These are phyloP conservation scores for Lanistes nyassanus DNA, from an alignment of 1,140 invertebrate genomes.

Conservation along the genomic window DNA sequence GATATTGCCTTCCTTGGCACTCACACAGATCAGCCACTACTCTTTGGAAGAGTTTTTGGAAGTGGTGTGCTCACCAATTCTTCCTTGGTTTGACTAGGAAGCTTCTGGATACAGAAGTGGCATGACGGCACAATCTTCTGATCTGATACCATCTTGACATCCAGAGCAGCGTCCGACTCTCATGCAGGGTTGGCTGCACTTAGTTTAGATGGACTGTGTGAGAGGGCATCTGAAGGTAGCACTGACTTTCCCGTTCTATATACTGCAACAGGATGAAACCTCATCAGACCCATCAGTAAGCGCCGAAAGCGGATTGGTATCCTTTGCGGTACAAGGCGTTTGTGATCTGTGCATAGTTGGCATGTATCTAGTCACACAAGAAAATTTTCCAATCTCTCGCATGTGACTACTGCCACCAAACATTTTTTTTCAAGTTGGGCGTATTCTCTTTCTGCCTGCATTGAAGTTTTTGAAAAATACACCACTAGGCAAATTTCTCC, in stretches of 20 bases:
- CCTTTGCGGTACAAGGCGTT: slow-evolving; percentile 26
- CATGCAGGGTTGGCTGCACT: too few species aligned
- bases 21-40: slow-evolving; percentile 25
- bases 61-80: slow-evolving; percentile 15
- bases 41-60: slow-evolving; percentile 19
- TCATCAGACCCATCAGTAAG: slow-evolving; percentile 33
- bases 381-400: slow-evolving; percentile 70
- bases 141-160: slow-evolving; percentile 6
- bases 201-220: slow-evolving; percentile 34
- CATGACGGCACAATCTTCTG: background rate
- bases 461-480: slow-evolving; percentile 66
- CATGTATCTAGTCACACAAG: slow-evolving; percentile 58
- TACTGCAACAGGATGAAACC: slow-evolving; percentile 28
- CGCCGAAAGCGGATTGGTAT: slow-evolving; percentile 32
- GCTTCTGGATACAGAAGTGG: background rate
- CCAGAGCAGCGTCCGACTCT: background rate
- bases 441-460: slow-evolving; percentile 66
- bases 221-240: slow-evolving; percentile 32
- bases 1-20: slow-evolving; percentile 2
- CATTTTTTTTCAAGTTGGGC: slow-evolving; percentile 71
- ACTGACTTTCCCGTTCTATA: slow-evolving; percentile 37
- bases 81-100: slow-evolving; percentile 14
- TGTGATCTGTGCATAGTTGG: slow-evolving; percentile 50
- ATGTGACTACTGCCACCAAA: slow-evolving; percentile 67
- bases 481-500: slow-evolving; percentile 49